Base-by-base conservation (phyloP, 2,797 vertebrate species). In the Pipistrellus pygmaeus region DNA sequence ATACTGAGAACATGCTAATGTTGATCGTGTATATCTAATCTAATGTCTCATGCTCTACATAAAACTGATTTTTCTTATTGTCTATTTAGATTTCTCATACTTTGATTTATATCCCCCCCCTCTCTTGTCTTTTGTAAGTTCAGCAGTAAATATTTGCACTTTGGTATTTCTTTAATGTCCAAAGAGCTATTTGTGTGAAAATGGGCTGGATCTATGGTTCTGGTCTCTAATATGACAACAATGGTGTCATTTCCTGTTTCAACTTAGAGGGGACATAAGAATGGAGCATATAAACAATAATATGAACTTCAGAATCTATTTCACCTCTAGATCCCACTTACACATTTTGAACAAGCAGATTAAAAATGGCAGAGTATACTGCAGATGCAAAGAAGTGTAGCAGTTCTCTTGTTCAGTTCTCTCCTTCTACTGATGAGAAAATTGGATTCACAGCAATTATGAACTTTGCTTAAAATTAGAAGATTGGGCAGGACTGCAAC, bases 351-450 rank as follows among this genome's bases (percentile, higher is more conserved):
- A 81, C 8, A 91, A 76, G 6, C 15, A 53, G 44, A 66, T 83
- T 68, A 73, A 72, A 87, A 38, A 90, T 55, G 51, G 3, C 8
- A 35, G 5, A 69, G 17, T 69, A 60, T 27, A 27, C 0, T 64
- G 14, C 17, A 62, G 25, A 8, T n/a, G 8, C 20, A 64, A 89
- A 90, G 21, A 90, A 88, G 4, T n/a, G 1, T 3, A n/a, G 11
- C 11, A 25, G 1, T 17, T 4, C n/a, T 92, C 9, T 75, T 83
- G 6, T 57, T 95, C 41, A 15, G 0, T 66, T 11, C 18, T 94
- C 41, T 77, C n/a, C 18, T 77, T 84, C 82, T 84, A 38, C 27
- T 64, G 23, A 89, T 62, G 80, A 72, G 11, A 13, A 88, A 95
- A 73, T 27, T 17, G 4, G 17, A 75, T 11, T 72, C 15, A 77